These are phyloP conservation scores for Rhogogaster chlorosoma DNA, from an alignment of 2,888 invertebrate genomes.

Conservation along the genomic window DNA sequence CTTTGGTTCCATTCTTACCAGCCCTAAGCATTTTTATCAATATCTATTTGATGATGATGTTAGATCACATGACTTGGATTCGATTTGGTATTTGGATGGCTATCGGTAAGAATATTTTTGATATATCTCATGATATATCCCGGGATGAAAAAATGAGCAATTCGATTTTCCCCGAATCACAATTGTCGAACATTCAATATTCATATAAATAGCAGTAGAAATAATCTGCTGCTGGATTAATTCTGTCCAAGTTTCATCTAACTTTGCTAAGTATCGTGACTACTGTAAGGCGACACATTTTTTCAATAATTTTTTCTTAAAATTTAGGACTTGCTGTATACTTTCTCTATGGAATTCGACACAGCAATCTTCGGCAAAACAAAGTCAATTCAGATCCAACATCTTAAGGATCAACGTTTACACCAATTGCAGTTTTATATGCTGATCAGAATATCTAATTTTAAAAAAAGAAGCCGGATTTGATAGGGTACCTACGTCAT, in stretches of 20 bases:
- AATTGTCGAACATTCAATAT: neutral
- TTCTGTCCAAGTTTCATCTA: neutral
- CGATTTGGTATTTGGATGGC: constrained; percentile 89
- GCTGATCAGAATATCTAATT: no score
- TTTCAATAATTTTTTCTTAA: constrained; percentile 57
- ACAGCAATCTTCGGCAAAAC: constrained; percentile 76
- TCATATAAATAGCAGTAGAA: neutral
- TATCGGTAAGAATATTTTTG: constrained; percentile 82
- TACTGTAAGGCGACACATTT: constrained; percentile 73
- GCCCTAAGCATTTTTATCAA: constrained; percentile 90
- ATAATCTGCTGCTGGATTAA: neutral
- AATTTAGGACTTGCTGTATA: constrained; percentile 85
- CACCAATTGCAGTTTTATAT: no score
- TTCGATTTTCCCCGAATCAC: neutral
- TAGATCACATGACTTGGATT: constrained; percentile 91
- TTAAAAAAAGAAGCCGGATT: no score
- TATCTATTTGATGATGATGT: constrained; percentile 90
- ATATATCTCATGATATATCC: constrained; percentile 11
- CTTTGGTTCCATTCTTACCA: constrained; percentile 90
- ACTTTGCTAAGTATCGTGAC: constrained; percentile 64
- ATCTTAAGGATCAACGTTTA: neutral
- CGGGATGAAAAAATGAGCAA: neutral
- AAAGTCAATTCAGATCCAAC: constrained; percentile 8
- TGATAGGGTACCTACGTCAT: no score
- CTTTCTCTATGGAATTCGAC: constrained; percentile 84